phyloP scores from a whole-genome alignment of 2,113 vertebrate genomes.

The Corapipo altera region DNA sequence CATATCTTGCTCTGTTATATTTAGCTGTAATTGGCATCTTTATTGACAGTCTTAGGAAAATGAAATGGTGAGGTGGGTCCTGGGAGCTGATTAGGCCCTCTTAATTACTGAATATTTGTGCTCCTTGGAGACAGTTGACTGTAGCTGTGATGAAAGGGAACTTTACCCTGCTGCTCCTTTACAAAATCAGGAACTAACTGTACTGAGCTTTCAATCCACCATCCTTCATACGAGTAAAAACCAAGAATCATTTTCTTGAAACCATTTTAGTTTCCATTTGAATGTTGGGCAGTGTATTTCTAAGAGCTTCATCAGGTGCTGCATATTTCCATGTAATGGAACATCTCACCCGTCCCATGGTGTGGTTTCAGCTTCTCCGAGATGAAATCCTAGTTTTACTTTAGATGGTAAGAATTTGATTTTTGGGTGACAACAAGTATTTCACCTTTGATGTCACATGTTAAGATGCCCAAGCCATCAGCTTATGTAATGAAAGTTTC shows the following conservation, averaged over 20 bases:
- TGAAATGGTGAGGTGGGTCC: slow-evolving; percentile 17
- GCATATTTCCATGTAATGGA: background rate
- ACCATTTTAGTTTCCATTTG: background rate
- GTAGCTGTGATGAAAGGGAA: background rate
- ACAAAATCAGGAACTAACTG: background rate
- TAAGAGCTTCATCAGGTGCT: background rate
- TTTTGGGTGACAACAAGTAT: background rate
- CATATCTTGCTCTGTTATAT: slow-evolving; percentile 1
- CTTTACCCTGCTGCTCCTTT: background rate
- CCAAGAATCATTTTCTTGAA: background rate
- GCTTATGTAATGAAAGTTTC: background rate
- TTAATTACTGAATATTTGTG: slow-evolving; percentile 9
- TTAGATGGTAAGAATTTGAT: background rate
- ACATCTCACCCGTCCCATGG: background rate
- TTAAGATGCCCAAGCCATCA: background rate
- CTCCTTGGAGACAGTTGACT: background rate
- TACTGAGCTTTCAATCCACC: background rate
- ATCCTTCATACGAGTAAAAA: background rate
- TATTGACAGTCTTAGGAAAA: slow-evolving; percentile 21
- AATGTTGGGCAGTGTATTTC: background rate
- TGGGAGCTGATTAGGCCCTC: slow-evolving; percentile 24
- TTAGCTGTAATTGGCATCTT: slow-evolving; percentile 38
- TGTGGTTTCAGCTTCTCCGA: background rate
- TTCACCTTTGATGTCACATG: background rate
- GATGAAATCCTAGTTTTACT: background rate